Percentiles rank a stretch among this genome's conserved stretches.
Conservation (phyloP, 30 jellyfish, hydroid and myxozoan genomes). For the Aurelia sp. region DNA sequence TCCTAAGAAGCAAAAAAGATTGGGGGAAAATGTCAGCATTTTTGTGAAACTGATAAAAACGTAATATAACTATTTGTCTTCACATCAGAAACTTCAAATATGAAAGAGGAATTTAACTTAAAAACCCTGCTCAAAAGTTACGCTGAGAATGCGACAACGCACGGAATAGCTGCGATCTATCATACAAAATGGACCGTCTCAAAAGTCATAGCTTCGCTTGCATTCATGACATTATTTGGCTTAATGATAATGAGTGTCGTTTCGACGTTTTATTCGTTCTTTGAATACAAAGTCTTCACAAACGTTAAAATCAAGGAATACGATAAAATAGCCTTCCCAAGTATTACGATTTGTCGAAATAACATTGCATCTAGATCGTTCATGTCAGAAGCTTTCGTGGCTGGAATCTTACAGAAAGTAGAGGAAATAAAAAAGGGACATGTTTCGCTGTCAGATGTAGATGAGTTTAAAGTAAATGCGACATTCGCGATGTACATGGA, state of each 20-base stretch:
- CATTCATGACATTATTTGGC: constrained; percentile 3
- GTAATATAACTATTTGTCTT: no score
- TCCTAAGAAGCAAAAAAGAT: no score
- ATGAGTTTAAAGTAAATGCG: background rate
- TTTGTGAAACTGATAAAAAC: no score
- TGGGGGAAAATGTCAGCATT: no score
- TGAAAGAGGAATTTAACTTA: constrained; percentile 6
- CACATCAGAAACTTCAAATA: background rate
- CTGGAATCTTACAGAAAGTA: background rate
- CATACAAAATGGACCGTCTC: background rate
- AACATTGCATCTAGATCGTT: constrained; percentile 2
- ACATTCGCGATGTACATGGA: background rate
- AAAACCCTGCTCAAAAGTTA: background rate
- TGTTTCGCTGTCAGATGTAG: background rate
- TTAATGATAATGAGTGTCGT: background rate
- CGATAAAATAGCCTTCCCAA: constrained; percentile 36
- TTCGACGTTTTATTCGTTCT: constrained; percentile 26
- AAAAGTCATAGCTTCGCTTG: background rate
- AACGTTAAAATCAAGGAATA: background rate
- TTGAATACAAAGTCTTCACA: constrained; percentile 16
- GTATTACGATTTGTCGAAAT: constrained; percentile 64
- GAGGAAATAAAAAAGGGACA: background rate
- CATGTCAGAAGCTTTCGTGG: constrained; percentile 9
- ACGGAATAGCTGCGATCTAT: constrained; percentile 47
- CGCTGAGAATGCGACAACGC: constrained; percentile 49